These are phyloP conservation scores for Oxycera nigricornis DNA, from an alignment of 2,888 invertebrate genomes.

Conservation along the genomic window DNA sequence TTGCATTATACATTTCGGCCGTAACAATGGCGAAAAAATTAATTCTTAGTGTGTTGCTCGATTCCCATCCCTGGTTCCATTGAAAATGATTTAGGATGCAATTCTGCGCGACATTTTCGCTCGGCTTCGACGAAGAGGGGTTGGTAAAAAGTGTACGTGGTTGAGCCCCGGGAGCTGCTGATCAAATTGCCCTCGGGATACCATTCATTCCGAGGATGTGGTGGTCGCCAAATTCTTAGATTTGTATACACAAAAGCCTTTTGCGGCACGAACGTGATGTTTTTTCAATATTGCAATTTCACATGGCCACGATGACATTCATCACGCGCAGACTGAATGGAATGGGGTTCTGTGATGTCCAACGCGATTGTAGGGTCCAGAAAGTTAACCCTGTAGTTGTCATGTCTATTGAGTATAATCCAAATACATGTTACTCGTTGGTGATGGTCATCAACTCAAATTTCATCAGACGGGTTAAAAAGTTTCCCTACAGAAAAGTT, in stretches of 20 bases:
- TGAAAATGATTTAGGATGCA: slow-evolving; percentile 32
- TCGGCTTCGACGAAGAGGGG: background rate
- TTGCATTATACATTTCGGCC: background rate
- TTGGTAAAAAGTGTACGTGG: background rate
- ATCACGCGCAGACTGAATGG: background rate
- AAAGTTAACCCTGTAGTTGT: background rate
- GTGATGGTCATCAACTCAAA: no score
- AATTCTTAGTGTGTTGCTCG: background rate
- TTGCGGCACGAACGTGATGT: background rate
- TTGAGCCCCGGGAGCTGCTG: background rate
- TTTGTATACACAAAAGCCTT: slow-evolving; percentile 9
- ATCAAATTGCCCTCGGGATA: background rate
- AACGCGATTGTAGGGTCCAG: background rate
- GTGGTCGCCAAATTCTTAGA: background rate
- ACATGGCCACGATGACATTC: background rate
- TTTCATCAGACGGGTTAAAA: background rate
- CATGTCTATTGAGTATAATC: background rate
- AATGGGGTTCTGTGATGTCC: background rate
- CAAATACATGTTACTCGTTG: background rate
- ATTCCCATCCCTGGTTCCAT: slow-evolving; percentile 1
- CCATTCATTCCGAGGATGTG: slow-evolving; percentile 10
- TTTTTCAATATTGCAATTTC: background rate
- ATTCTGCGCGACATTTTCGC: slow-evolving; percentile 23
- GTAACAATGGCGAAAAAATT: slow-evolving; percentile 9
- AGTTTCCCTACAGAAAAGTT: background rate